Percentiles rank a stretch among this genome's conserved stretches.
Conservation (phyloP, 2,797 vertebrate species). For the Ctenosaura bakeri region DNA sequence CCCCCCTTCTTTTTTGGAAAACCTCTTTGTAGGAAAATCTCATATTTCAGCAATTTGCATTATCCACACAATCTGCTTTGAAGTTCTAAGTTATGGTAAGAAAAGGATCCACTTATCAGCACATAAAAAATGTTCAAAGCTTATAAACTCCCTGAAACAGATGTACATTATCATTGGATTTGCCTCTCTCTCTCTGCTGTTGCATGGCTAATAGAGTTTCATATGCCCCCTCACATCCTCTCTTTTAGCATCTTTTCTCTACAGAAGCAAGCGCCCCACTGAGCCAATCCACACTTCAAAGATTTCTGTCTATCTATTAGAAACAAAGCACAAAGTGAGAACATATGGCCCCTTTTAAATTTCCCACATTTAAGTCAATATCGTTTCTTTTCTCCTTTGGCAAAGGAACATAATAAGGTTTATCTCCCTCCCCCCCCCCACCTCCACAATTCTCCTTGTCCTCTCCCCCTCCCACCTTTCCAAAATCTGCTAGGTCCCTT, state of each 20-base stretch:
- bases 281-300: slow-evolving; percentile 97
- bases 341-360: slow-evolving; percentile 92
- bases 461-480: neutral
- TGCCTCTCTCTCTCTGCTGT: slow-evolving; percentile 89
- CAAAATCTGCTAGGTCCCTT: slow-evolving; percentile 77
- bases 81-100: slow-evolving; percentile 98
- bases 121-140: slow-evolving; percentile 98
- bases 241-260: slow-evolving; percentile 92
- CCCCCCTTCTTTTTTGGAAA: slow-evolving; percentile 84
- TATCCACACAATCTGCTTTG: slow-evolving; percentile 98
- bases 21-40: slow-evolving; percentile 89
- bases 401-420: slow-evolving; percentile 82
- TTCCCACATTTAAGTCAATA: slow-evolving; percentile 91
- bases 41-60: slow-evolving; percentile 97
- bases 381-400: slow-evolving; percentile 85
- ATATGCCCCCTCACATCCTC: slow-evolving; percentile 89
- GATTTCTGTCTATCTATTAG: slow-evolving; percentile 91
- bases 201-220: slow-evolving; percentile 93
- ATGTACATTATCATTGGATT: slow-evolving; percentile 99
- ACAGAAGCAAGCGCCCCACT: slow-evolving; percentile 92
- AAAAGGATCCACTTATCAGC: slow-evolving; percentile 96
- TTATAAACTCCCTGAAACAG: slow-evolving; percentile 98
- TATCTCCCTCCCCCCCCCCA: slow-evolving; percentile 76
- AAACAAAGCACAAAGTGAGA: slow-evolving; percentile 93
- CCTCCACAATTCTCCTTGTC: neutral